Evolutionary conservation across 2,797 vertebrate species (phyloP), one percentile per base, ranked within the genome.

Genomic region (Gouania willdenowi): DNA sequence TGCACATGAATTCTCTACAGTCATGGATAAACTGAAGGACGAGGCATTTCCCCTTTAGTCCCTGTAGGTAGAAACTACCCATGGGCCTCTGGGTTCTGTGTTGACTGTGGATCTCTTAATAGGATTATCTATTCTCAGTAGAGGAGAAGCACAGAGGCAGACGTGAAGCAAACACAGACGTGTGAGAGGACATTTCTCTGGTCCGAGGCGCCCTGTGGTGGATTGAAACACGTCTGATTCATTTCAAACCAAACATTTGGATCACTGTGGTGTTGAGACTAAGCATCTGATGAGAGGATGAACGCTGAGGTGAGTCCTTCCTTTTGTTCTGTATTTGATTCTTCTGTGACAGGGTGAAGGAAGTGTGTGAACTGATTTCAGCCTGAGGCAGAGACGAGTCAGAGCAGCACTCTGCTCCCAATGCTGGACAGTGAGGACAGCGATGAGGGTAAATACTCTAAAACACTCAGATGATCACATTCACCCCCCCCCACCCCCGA

Each of bases 91-190:
- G 53, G 62, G 49, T 47, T 65, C 59, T 39, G 51, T 10, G 43
- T 20, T 76, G 71, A 77, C 34, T 66, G 78, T 69, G 76, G 71
- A 86, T 81, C 77, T 79, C 62, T 55, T 88, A 87, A 89, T 83
- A 28, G 71, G 85, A 88, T 88, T 87, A 89, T 55, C 70, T 67
- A 48, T 77, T 71, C 68, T 73, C 38, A 44, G 71, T 27, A 11
- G 42, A 34, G 51, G 35, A 60, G 41, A 29, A 41, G 47, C 55
- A 19, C 42, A 8, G 25, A 40, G 16, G 36, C 43, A 41, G 34
- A 51, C 43, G 29, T 50, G 43, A 36, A 41, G 22, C 37, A 29
- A 57, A 59, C 33, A n/a, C 16, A 2, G 6, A 38, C 3, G n/a
- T 8, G 4, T 10, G 8, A 24, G 4, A 16, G n/a, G n/a, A 35